Evolutionary conservation across 2,113 vertebrate genomes (phyloP).

Genomic region (Neogobius melanostomus): DNA sequence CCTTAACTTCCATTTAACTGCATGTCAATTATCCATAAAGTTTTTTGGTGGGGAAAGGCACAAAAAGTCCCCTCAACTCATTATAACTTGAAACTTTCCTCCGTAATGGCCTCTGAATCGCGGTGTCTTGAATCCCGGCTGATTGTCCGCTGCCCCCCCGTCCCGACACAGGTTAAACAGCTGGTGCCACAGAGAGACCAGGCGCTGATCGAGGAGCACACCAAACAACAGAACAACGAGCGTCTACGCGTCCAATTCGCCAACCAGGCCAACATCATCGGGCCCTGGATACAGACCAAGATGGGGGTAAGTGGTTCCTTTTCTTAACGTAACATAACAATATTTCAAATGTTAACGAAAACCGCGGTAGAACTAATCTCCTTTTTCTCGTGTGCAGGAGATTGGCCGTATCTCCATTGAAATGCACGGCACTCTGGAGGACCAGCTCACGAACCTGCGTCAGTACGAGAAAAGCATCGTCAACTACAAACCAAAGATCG

Average conservation of each 20-base stretch:
- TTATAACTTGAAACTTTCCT: neutral
- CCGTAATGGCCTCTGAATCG: neutral
- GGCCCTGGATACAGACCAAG: slow-evolving; percentile 98
- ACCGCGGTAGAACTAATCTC: too few species aligned
- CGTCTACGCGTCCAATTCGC: slow-evolving; percentile 95
- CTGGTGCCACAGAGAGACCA: slow-evolving; percentile 95
- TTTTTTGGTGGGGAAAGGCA: neutral
- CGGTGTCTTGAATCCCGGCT: neutral
- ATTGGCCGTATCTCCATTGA: slow-evolving; percentile 98
- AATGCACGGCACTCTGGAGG: slow-evolving; percentile 97
- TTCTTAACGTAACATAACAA: too few species aligned
- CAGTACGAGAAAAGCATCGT: slow-evolving; percentile 98
- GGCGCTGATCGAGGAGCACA: slow-evolving; percentile 92
- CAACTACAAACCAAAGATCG: slow-evolving; percentile 99
- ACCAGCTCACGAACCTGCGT: slow-evolving; percentile 92
- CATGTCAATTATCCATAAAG: slow-evolving; percentile 4
- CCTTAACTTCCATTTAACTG: slow-evolving; percentile 1
- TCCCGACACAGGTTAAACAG: slow-evolving; percentile 83
- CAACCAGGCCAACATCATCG: slow-evolving; percentile 94
- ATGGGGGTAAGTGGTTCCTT: slow-evolving; percentile 85
- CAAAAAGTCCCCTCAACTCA: neutral
- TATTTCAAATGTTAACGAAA: too few species aligned
- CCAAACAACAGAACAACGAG: slow-evolving; percentile 96
- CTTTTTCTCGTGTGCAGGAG: slow-evolving; percentile 77
- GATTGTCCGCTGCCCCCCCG: neutral